These are phyloP conservation scores for Apomyelois bistriatella DNA, from an alignment of 2,888 invertebrate species.

Conservation along the genomic window DNA sequence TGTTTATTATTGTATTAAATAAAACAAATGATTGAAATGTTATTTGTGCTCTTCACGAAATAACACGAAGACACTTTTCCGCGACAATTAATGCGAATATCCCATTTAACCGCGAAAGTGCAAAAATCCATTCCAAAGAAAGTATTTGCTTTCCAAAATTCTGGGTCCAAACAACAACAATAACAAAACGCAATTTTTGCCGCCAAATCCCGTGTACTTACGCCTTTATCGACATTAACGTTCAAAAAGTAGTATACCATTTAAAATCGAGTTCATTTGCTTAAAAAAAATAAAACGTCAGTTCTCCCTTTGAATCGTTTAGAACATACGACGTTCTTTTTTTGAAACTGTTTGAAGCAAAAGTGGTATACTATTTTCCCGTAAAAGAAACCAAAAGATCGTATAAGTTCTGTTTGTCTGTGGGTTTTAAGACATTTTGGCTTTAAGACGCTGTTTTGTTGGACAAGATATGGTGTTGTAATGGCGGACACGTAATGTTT, in stretches of 20 bases:
- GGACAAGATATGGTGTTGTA: neutral
- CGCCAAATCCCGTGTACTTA: neutral
- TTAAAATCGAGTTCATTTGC: slow-evolving; percentile 2
- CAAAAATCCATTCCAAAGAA: slow-evolving; percentile 1
- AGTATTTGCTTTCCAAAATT: slow-evolving; percentile 3
- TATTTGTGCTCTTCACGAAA: too few species aligned
- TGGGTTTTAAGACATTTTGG: neutral
- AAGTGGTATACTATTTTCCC: slow-evolving; percentile 40
- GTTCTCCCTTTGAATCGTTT: neutral
- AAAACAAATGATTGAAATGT: too few species aligned
- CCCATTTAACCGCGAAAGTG: neutral
- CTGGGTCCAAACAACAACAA: neutral
- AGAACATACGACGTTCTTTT: slow-evolving; percentile 11
- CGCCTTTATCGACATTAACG: neutral
- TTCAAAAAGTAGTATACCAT: slow-evolving; percentile 16
- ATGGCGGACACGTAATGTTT: slow-evolving; percentile 18
- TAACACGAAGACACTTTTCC: too few species aligned
- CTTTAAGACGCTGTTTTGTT: neutral
- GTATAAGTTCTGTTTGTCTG: slow-evolving; percentile 23
- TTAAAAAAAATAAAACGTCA: neutral
- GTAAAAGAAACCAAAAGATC: slow-evolving; percentile 28
- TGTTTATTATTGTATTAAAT: too few species aligned
- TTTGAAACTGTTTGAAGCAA: slow-evolving; percentile 16
- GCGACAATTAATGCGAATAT: neutral
- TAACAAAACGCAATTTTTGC: neutral